phyloP scores from a whole-genome alignment of 2,888 invertebrate species.

The Ophion slaviceki region DNA sequence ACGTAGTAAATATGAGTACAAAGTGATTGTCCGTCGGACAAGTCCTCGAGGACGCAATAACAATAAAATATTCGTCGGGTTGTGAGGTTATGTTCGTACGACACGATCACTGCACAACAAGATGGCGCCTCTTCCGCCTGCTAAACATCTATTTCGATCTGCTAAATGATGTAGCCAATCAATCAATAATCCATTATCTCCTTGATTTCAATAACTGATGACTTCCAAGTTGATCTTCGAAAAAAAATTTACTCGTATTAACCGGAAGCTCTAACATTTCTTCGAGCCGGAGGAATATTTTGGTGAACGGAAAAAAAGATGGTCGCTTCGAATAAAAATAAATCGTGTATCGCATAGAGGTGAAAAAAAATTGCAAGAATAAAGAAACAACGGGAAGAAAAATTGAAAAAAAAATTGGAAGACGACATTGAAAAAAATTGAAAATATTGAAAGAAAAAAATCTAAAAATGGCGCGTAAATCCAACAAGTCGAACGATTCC shows the following conservation, averaged over 20 bases:
- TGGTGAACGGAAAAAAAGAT: neutral
- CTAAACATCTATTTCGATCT: too few species aligned
- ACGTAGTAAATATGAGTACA: neutral
- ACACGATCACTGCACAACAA: neutral
- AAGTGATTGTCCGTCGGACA: neutral
- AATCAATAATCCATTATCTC: too few species aligned
- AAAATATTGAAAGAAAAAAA: neutral
- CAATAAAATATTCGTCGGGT: neutral
- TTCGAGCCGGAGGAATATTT: too few species aligned
- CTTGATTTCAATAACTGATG: too few species aligned
- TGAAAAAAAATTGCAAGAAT: too few species aligned
- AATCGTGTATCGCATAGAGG: too few species aligned
- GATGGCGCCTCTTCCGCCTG: neutral
- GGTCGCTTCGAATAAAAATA: too few species aligned
- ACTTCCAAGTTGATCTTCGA: too few species aligned
- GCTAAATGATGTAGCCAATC: too few species aligned
- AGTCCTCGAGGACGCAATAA: neutral
- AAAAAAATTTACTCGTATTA: neutral
- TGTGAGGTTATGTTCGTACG: neutral
- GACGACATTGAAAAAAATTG: neutral
- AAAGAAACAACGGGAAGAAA: neutral
- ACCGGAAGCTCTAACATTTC: too few species aligned
- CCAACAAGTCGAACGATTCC: conserved; percentile 68
- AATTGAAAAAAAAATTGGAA: neutral
- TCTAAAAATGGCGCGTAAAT: conserved; percentile 69